Conservation (phyloP, 64 coral and sea anemone genomes). For the Montipora cactus region DNA sequence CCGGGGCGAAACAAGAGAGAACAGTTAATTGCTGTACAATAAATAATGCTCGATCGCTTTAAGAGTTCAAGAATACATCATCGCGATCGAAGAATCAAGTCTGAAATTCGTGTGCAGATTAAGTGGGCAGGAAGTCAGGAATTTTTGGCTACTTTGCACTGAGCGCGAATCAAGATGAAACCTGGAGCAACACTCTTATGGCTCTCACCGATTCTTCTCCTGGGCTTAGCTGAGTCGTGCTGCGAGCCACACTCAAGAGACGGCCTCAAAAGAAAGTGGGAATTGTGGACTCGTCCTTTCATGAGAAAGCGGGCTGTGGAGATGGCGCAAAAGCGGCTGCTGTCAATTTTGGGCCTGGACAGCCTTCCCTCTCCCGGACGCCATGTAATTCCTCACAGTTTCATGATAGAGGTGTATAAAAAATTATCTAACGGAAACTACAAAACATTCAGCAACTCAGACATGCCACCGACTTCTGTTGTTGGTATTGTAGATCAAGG, state of each 20-base stretch:
- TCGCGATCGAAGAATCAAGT: constrained; percentile 26
- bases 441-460: constrained; percentile 37
- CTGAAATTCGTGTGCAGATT: constrained; percentile 3
- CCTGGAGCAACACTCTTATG: neutral
- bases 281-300: constrained; percentile 69
- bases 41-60: constrained; percentile 78
- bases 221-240: constrained; percentile 51
- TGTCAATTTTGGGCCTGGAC: constrained; percentile 78
- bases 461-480: constrained; percentile 69
- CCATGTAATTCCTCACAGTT: constrained; percentile 85
- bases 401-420: constrained; percentile 93
- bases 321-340: constrained; percentile 83
- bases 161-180: constrained; percentile 37
- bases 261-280: constrained; percentile 73
- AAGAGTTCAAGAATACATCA: constrained; percentile 59
- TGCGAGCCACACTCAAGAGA: constrained; percentile 27
- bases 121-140: constrained; percentile 45
- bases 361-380: constrained; percentile 80
- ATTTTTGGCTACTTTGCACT: constrained; percentile 17
- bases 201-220: constrained; percentile 46
- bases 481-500: constrained; percentile 93
- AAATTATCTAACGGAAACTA: constrained; percentile 70
- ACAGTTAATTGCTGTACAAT: constrained; percentile 87
- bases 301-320: constrained; percentile 82
- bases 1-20: constrained; percentile 84